Evolutionary conservation across 2,888 invertebrate species (phyloP), one percentile per base, ranked within the genome.

Genomic region (Acanthosoma haemorrhoidale): DNA sequence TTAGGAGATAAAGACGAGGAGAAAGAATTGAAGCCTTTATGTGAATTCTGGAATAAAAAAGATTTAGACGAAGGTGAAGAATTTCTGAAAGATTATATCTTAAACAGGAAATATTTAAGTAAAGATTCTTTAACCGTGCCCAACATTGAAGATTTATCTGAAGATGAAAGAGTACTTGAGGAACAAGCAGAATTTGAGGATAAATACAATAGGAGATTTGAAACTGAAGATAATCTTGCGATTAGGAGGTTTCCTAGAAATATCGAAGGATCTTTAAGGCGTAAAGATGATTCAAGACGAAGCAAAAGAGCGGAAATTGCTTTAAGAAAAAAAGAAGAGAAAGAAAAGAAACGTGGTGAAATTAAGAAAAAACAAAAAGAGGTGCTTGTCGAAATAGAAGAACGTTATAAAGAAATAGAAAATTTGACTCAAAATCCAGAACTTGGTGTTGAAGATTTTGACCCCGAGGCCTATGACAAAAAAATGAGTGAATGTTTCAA

Each of bases 191-290:
- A 90, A 80, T 98, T 96, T 82, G 97, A 98, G 78, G 86, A 91
- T 58, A 96, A 96, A 75, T 98, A 90, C 80, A 97, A 98, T 83
- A 96, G 95, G 80, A 85, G 98, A 73, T 98, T 90, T 80, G 96
- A 99, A 80, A 96, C 98, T 80, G 97, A 71, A 21, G 36, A 96
- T 0, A 96, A 97, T 80, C 86, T 89, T 60, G 79, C 91, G 90
- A 84, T 92, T 16, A 94, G 95, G 82, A 85, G 92, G 9, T 97
- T 91, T 83, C 98, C 98, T 0, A 87, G 98, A 74, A 93, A 91
- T 0, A 86, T 98, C 79, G 87, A 88, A 72, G 87, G 87, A 79
- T 91, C 92, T 2, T 81, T 96, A 73, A 85, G 98, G 4, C 87
- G 87, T 32, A 89, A 88, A 72, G 91, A 95, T 79, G 90, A 89